A percentile compares a stretch with the other conserved stretches of the same genome.
Evolutionary conservation across 1,140 invertebrate species (phyloP).

Genomic region (Pectinophora gossypiella): DNA sequence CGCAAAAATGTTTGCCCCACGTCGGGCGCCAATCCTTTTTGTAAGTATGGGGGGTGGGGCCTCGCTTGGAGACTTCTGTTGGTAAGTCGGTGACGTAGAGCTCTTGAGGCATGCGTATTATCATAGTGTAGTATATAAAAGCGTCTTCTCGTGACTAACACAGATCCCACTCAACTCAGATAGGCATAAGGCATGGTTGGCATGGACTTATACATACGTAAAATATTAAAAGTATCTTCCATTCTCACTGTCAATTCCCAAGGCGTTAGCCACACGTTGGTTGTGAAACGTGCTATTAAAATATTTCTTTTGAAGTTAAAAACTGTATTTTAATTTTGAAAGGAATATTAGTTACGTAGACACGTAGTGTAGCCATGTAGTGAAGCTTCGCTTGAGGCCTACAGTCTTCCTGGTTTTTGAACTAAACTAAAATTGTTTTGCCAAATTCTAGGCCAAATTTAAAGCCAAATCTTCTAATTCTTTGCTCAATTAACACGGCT

Average conservation of each 20-base stretch:
- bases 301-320: conserved; percentile 38
- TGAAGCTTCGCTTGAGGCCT: conserved; percentile 65
- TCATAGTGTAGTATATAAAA: conserved; percentile 15
- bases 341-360: conserved; percentile 49
- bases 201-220: conserved; percentile 55
- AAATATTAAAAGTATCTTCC: conserved; percentile 44
- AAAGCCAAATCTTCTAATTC: conserved; percentile 46
- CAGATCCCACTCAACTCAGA: background rate
- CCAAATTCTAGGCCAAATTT: conserved; percentile 53
- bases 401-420: conserved; percentile 49
- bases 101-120: conserved; percentile 18
- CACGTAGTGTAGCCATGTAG: conserved; percentile 67
- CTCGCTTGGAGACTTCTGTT: conserved; percentile 3
- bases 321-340: conserved; percentile 21
- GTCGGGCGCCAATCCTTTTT: conserved; percentile 18
- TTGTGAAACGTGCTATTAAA: conserved; percentile 70
- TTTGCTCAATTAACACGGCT: conserved; percentile 45
- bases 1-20: conserved; percentile 15
- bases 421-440: conserved; percentile 44
- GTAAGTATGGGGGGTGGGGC: conserved; percentile 11
- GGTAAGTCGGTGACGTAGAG: conserved; percentile 13
- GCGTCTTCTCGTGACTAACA: conserved; percentile 18
- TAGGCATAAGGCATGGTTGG: conserved; percentile 44
- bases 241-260: conserved; percentile 65
- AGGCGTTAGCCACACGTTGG: conserved; percentile 67